Percentiles rank a stretch among this genome's conserved stretches.
These are phyloP conservation scores for Odocoileus hemionus DNA, from an alignment of 2,113 vertebrate genomes.

Conservation along the genomic window DNA sequence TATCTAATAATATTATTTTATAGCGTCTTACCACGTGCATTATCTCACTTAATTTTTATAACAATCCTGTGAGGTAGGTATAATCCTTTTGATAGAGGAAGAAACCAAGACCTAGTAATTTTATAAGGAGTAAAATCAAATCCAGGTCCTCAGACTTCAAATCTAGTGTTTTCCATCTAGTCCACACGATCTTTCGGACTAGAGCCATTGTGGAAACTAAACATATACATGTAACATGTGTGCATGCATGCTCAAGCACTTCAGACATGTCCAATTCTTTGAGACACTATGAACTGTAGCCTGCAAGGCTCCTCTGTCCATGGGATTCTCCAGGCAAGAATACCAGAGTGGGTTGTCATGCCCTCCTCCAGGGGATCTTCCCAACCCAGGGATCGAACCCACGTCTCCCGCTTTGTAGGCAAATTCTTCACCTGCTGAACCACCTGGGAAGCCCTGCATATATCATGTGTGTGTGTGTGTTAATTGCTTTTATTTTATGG, in stretches of 20 bases:
- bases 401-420: not conserved
- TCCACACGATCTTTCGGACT: too few species aligned
- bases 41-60: not conserved
- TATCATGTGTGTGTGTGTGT: not conserved
- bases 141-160: not conserved
- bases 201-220: not conserved
- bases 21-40: not conserved
- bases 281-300: not conserved
- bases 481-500: not conserved
- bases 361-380: not conserved
- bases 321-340: not conserved
- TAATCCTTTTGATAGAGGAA: not conserved
- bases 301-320: not conserved
- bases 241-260: not conserved
- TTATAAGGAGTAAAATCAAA: slow-evolving; percentile 14
- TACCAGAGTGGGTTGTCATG: not conserved
- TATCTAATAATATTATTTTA: not conserved
- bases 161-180: not conserved
- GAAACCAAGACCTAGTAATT: not conserved
- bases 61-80: not conserved
- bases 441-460: not conserved
- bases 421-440: not conserved
- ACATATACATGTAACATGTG: not conserved
- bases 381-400: not conserved
- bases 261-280: not conserved